Evolutionary conservation across 2,113 vertebrate species (phyloP).

Genomic region (Petaurus breviceps): DNA sequence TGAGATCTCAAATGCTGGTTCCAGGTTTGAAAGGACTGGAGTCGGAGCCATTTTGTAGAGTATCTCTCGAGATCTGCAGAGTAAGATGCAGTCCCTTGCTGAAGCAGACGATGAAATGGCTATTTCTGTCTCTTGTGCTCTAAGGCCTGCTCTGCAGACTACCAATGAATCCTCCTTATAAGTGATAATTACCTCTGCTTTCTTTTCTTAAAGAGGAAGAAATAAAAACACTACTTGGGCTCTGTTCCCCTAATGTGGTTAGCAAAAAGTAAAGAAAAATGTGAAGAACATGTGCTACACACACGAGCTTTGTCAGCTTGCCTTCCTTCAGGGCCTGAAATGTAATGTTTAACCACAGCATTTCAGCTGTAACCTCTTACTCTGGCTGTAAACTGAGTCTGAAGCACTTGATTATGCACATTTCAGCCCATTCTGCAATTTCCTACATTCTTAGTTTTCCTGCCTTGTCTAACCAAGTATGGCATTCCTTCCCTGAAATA

Average conservation of each 20-base stretch:
- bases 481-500: background rate
- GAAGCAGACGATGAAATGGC: background rate
- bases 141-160: background rate
- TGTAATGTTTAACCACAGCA: constrained; percentile 11
- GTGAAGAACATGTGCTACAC: background rate
- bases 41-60: background rate
- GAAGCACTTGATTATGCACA: background rate
- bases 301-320: background rate
- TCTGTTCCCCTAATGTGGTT: background rate
- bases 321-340: constrained; percentile 17
- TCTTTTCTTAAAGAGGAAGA: background rate
- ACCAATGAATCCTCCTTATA: constrained; percentile 22
- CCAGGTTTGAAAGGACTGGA: constrained; percentile 39
- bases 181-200: constrained; percentile 14
- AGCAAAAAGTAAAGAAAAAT: background rate
- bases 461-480: constrained; percentile 27
- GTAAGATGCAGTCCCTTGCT: constrained; percentile 18
- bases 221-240: background rate
- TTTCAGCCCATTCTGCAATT: constrained; percentile 32
- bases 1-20: background rate
- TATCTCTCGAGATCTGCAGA: constrained; percentile 2
- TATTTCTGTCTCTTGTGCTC: background rate
- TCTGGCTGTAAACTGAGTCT: constrained; percentile 30
- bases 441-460: constrained; percentile 35
- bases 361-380: background rate